These are phyloP conservation scores for Nothoprocta pentlandii DNA, from an alignment of 2,113 vertebrate species.

Conservation along the genomic window DNA sequence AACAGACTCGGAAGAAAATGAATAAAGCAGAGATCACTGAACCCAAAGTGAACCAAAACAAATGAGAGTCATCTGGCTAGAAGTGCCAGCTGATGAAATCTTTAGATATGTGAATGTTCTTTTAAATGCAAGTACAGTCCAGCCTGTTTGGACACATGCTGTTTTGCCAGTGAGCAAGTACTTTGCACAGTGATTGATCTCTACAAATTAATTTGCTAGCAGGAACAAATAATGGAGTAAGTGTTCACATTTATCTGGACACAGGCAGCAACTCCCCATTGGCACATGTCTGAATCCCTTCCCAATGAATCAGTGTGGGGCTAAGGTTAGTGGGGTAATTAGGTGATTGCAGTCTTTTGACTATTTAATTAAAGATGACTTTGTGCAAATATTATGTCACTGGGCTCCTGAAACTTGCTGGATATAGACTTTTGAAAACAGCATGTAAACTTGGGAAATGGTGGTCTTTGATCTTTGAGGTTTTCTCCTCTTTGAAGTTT, in stretches of 20 bases:
- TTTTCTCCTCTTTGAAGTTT: conserved; percentile 49
- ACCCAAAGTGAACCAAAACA: conserved; percentile 53
- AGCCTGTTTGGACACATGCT: neutral
- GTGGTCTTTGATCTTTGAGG: conserved; percentile 23
- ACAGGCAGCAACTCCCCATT: neutral
- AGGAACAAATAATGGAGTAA: conserved; percentile 37
- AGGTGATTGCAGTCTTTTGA: neutral
- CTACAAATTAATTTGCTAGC: conserved; percentile 27
- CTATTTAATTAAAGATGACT: conserved; percentile 48
- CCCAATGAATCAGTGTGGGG: neutral
- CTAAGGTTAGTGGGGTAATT: neutral
- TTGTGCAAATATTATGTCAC: conserved; percentile 6
- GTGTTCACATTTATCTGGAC: conserved; percentile 24
- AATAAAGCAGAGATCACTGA: conserved; percentile 50
- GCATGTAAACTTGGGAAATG: neutral
- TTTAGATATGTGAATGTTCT: conserved; percentile 15
- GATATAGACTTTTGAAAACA: conserved; percentile 12
- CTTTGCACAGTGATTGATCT: neutral
- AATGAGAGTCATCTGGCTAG: conserved; percentile 36
- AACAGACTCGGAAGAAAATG: conserved; percentile 27
- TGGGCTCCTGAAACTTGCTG: conserved; percentile 33
- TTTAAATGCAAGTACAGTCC: neutral
- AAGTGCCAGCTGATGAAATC: conserved; percentile 19
- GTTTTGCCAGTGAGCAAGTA: neutral
- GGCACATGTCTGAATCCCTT: neutral